Conservation (phyloP, 64 coral and sea anemone species). For the Actinia tenebrosa region DNA sequence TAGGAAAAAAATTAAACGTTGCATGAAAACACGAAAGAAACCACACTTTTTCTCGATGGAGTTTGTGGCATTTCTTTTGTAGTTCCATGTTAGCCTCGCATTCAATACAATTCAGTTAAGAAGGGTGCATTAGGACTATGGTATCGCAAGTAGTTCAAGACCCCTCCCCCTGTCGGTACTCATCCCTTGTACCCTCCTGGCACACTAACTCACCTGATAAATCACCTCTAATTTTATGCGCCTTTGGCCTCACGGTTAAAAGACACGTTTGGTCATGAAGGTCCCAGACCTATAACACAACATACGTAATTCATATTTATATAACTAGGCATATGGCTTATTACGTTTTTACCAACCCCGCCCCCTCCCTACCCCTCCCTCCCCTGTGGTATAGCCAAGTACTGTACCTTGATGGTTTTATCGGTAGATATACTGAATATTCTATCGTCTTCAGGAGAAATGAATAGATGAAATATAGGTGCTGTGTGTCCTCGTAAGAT, state of each 20-base stretch:
- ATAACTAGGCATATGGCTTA: too few relatives aligned
- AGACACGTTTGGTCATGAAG: slow-evolving; percentile 90
- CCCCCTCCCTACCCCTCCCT: too few relatives aligned
- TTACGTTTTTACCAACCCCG: too few relatives aligned
- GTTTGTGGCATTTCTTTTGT: too few relatives aligned
- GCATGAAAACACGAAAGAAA: too few relatives aligned
- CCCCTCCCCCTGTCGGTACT: background rate
- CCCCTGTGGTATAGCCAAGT: too few relatives aligned
- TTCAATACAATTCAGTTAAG: too few relatives aligned
- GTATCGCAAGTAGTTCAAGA: background rate
- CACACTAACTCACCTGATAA: slow-evolving; percentile 51
- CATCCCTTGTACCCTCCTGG: background rate
- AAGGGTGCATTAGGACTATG: too few relatives aligned
- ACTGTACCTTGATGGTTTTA: slow-evolving; percentile 91
- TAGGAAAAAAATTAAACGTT: too few relatives aligned
- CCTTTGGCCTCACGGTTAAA: slow-evolving; percentile 87
- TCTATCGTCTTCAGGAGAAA: slow-evolving; percentile 90
- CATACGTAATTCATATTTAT: too few relatives aligned
- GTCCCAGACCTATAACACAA: slow-evolving; percentile 84
- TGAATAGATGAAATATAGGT: slow-evolving; percentile 93
- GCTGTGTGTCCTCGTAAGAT: slow-evolving; percentile 92
- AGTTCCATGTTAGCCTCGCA: too few relatives aligned
- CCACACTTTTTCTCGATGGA: too few relatives aligned
- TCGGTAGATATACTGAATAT: slow-evolving; percentile 95
- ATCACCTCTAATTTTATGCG: slow-evolving; percentile 94